Conservation (phyloP, 2,888 invertebrate genomes). For the Campopleginae sp. region DNA sequence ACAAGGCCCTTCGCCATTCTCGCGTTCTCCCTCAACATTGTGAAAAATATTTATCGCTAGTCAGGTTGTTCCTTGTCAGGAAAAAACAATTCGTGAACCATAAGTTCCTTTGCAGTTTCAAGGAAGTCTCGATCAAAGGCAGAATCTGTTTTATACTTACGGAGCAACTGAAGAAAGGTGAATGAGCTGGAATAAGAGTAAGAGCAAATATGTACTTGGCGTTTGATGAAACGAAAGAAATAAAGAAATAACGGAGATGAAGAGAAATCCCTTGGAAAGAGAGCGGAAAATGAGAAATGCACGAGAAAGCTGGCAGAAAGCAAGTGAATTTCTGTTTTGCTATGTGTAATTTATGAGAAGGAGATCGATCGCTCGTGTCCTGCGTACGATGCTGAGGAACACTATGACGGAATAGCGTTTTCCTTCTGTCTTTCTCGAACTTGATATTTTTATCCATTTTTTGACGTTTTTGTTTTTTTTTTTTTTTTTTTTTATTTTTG, state of each 20-base stretch:
- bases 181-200: constrained; percentile 17
- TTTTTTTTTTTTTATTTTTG: neutral
- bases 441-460: neutral
- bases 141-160: constrained; percentile 6
- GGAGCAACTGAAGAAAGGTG: constrained; percentile 21
- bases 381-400: neutral
- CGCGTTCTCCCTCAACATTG: neutral
- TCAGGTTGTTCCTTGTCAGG: neutral
- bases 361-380: constrained; percentile 33
- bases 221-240: constrained; percentile 44
- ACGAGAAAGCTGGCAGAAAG: neutral
- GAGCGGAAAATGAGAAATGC: constrained; percentile 38
- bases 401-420: constrained; percentile 40
- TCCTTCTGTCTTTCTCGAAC: neutral
- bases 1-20: neutral
- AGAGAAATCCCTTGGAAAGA: constrained; percentile 12
- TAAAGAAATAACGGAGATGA: constrained; percentile 19
- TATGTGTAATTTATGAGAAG: constrained; percentile 15
- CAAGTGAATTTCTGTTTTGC: constrained; percentile 1
- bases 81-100: neutral
- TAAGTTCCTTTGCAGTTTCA: neutral
- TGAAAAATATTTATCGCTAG: neutral
- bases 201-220: constrained; percentile 23
- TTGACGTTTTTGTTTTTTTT: neutral
- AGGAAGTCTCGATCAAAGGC: constrained; percentile 5